Conservation (phyloP, 2,888 invertebrate genomes). For the Mimachlamys varia region DNA sequence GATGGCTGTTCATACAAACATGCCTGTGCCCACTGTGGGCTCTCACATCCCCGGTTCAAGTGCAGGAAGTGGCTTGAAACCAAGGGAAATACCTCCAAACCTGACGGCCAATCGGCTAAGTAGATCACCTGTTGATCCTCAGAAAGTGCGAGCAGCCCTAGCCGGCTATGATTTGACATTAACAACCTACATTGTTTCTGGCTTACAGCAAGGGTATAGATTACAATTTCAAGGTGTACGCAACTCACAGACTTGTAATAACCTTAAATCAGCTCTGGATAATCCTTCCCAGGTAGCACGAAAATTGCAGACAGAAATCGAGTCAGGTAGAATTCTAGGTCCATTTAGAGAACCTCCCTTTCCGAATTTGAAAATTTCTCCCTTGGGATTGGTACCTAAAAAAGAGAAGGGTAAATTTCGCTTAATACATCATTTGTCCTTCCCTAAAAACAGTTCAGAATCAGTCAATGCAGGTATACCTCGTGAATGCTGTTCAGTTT, state of each 20-base stretch:
- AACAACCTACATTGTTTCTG: not conserved
- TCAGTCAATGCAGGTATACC: conserved; percentile 50
- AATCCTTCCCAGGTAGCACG: not conserved
- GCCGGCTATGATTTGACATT: not conserved
- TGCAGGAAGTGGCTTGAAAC: not conserved
- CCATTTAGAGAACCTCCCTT: conserved; percentile 39
- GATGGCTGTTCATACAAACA: not conserved
- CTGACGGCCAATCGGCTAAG: not conserved
- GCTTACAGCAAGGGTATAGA: not conserved
- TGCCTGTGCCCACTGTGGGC: not conserved
- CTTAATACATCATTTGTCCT: conserved; percentile 51
- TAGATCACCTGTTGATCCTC: not conserved
- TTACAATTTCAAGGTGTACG: not conserved
- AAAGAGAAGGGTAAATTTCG: conserved; percentile 38
- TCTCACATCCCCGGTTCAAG: not conserved
- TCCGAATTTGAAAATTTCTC: conserved; percentile 41
- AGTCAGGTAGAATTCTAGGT: conserved; percentile 41
- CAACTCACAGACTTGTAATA: not conserved
- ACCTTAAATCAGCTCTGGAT: not conserved
- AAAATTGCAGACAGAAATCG: conserved; percentile 20
- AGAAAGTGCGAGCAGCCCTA: not conserved
- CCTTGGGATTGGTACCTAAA: conserved; percentile 46
- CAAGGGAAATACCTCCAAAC: not conserved
- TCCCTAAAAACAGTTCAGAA: conserved; percentile 36
- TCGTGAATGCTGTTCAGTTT: conserved; percentile 39